A percentile compares a stretch with the other conserved stretches of the same genome.
Evolutionary conservation across 2,888 invertebrate species (phyloP).

Genomic region (Teleiodes luculella): DNA sequence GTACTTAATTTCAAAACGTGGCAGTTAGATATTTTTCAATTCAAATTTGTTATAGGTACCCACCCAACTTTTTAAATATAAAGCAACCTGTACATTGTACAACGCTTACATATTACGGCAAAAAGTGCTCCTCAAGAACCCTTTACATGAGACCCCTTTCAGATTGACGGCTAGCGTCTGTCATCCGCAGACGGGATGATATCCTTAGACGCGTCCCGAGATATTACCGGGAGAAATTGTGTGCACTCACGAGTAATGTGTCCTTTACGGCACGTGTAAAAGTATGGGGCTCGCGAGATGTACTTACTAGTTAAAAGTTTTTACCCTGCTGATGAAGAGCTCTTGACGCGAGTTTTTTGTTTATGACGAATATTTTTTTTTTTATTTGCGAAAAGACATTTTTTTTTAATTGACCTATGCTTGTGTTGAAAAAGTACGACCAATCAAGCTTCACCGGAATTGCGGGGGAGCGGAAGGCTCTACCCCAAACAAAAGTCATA

Average conservation of each 20-base stretch:
- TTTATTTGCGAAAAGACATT: too few species aligned
- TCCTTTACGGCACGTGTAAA: slow-evolving; percentile 5
- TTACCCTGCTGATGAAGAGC: background rate
- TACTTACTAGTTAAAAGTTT: slow-evolving; percentile 10
- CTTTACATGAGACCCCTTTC: slow-evolving; percentile 30
- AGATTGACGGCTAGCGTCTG: slow-evolving; percentile 36
- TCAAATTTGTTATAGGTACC: too few species aligned
- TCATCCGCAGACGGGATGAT: slow-evolving; percentile 31
- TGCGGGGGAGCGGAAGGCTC: too few species aligned
- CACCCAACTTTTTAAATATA: too few species aligned
- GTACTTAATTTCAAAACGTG: too few species aligned
- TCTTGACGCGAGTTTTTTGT: background rate
- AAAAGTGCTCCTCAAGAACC: background rate
- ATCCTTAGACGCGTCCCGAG: background rate
- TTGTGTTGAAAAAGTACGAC: too few species aligned
- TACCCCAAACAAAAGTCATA: too few species aligned
- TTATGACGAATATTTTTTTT: too few species aligned
- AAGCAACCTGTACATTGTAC: too few species aligned
- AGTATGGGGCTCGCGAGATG: slow-evolving; percentile 23
- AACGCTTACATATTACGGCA: background rate
- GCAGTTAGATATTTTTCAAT: too few species aligned
- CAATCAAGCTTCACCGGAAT: too few species aligned
- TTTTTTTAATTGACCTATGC: too few species aligned
- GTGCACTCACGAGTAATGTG: slow-evolving; percentile 11
- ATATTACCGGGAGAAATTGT: slow-evolving; percentile 3